Conservation (phyloP, 2,888 invertebrate species). For the Chromoteleia sp. region DNA sequence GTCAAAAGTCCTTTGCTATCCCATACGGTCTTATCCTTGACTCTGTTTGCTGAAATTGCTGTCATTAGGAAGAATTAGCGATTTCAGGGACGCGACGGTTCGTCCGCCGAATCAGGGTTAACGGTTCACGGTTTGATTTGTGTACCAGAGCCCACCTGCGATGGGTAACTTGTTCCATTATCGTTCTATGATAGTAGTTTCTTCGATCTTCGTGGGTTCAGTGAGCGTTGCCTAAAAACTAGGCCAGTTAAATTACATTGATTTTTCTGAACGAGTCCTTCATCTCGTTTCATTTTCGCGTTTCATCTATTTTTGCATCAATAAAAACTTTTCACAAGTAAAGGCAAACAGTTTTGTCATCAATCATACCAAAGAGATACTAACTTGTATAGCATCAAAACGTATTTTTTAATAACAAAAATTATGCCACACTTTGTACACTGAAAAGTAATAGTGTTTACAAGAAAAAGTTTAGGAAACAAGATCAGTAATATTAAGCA, state of each 20-base stretch:
- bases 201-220: conserved; percentile 58
- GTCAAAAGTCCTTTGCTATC: conserved; percentile 19
- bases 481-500: neutral
- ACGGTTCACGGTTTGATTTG: conserved; percentile 61
- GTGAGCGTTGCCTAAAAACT: conserved; percentile 62
- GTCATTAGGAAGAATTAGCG: conserved; percentile 58
- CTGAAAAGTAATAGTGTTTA: neutral
- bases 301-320: conserved; percentile 10
- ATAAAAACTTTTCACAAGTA: neutral
- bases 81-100: conserved; percentile 53
- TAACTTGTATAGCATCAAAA: neutral
- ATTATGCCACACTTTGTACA: neutral
- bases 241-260: conserved; percentile 62
- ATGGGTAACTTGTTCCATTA: conserved; percentile 52
- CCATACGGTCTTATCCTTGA: conserved; percentile 60
- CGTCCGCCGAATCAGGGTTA: conserved; percentile 55
- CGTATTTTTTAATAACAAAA: neutral
- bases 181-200: conserved; percentile 63
- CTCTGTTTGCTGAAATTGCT: conserved; percentile 63
- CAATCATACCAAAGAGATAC: conserved; percentile 1
- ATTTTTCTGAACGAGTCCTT: conserved; percentile 57
- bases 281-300: conserved; percentile 41
- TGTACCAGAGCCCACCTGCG: conserved; percentile 41
- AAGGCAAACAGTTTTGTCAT: neutral
- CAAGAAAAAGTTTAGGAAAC: neutral